A percentile compares a stretch with the other conserved stretches of the same genome.
phyloP scores from a whole-genome alignment of 2,113 vertebrate species.

The Gallinago paraguaiae region DNA sequence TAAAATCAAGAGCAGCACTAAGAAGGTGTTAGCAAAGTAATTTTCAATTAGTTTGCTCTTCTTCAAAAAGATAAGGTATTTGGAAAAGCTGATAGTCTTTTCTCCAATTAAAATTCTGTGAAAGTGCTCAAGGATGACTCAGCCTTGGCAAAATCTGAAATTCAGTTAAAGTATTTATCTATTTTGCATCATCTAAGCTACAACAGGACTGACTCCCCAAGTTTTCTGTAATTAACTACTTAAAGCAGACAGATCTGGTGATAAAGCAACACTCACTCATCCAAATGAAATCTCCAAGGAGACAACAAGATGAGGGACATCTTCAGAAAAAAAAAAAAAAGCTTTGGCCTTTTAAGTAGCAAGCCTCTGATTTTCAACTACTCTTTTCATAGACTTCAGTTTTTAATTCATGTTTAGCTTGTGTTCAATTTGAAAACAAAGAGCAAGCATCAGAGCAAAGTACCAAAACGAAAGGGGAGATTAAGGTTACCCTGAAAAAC shows the following conservation, averaged over 20 bases:
- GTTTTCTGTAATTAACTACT: not conserved
- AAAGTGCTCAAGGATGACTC: not conserved
- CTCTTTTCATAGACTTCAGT: not conserved
- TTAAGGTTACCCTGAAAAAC: not conserved
- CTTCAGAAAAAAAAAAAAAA: not conserved
- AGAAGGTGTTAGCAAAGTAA: rapidly evolving
- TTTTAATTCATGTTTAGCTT: not conserved
- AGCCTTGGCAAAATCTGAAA: not conserved
- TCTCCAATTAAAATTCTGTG: not conserved
- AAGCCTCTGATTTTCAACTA: not conserved
- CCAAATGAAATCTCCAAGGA: not conserved
- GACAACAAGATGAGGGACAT: not conserved
- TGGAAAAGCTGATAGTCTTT: not conserved
- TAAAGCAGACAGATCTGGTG: not conserved
- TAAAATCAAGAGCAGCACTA: not conserved
- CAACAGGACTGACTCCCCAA: not conserved
- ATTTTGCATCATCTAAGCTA: not conserved
- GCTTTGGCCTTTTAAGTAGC: not conserved
- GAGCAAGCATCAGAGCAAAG: not conserved
- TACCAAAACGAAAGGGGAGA: not conserved
- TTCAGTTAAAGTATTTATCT: not conserved
- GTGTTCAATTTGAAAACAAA: not conserved
- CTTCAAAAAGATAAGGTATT: not conserved
- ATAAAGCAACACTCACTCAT: not conserved
- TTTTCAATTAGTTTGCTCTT: not conserved